A percentile compares a stretch with the other conserved stretches of the same genome.
Conservation (phyloP, 2,888 invertebrate species). For the Rambutsinella grinnellia region DNA sequence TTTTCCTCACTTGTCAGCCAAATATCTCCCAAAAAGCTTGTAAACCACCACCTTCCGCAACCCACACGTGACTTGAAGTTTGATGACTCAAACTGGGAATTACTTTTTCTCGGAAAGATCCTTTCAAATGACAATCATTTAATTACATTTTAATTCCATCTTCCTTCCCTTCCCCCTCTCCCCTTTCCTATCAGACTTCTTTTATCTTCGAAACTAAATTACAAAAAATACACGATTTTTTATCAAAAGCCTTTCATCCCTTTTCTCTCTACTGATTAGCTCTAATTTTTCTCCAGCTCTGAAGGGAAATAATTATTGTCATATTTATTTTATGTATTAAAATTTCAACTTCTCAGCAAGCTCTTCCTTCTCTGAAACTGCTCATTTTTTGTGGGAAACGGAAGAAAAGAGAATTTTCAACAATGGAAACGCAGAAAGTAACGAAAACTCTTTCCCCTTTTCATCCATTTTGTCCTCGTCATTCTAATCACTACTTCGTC, state of each 20-base stretch:
- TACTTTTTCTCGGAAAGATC: not conserved
- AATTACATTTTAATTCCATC: constrained; percentile 47
- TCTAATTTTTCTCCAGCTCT: too few species aligned
- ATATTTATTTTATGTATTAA: too few species aligned
- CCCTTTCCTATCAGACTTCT: not conserved
- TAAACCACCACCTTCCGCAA: not conserved
- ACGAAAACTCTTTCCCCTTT: constrained; percentile 16
- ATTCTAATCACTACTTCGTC: constrained; percentile 11
- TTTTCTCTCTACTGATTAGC: too few species aligned
- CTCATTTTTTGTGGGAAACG: not conserved
- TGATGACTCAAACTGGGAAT: not conserved
- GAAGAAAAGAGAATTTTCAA: not conserved
- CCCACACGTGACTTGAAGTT: constrained; percentile 21
- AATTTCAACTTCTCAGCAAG: too few species aligned
- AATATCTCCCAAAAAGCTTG: not conserved
- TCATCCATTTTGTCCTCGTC: constrained; percentile 19
- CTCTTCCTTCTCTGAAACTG: too few species aligned
- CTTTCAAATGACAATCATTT: constrained; percentile 37
- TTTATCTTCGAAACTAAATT: not conserved
- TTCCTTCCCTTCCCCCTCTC: not conserved
- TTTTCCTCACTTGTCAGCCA: constrained; percentile 7
- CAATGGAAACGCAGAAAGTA: too few species aligned
- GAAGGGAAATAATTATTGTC: too few species aligned
- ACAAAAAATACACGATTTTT: too few species aligned
- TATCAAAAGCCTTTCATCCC: too few species aligned